A percentile compares a stretch with the other conserved stretches of the same genome.
These are phyloP conservation scores for Ditula angustiorana DNA, from an alignment of 2,888 invertebrate genomes.

Conservation along the genomic window DNA sequence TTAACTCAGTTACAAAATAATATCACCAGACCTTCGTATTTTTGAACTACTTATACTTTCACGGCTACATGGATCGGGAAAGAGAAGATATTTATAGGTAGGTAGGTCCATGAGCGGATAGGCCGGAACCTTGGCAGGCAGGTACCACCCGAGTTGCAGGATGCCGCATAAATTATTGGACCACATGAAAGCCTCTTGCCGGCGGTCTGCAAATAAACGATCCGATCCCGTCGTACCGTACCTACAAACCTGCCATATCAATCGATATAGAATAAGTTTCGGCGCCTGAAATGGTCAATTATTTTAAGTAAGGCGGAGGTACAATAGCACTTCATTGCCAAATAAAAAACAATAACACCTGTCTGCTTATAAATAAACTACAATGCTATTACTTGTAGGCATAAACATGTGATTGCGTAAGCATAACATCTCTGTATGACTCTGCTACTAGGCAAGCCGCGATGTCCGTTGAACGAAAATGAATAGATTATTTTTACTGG, in stretches of 20 bases:
- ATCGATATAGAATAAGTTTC: neutral
- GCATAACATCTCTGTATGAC: too few relatives aligned
- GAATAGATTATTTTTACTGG: too few relatives aligned
- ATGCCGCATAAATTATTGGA: constrained; percentile 28
- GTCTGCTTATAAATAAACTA: too few relatives aligned
- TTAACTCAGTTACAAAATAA: neutral
- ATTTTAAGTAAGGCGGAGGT: too few relatives aligned
- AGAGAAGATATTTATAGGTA: neutral
- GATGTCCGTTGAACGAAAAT: too few relatives aligned
- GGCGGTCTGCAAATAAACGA: constrained; percentile 28
- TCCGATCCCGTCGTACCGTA: neutral
- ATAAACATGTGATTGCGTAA: too few relatives aligned
- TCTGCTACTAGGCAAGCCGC: too few relatives aligned
- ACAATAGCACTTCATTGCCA: too few relatives aligned
- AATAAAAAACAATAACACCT: too few relatives aligned
- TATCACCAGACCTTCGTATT: neutral
- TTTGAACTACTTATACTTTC: constrained; percentile 2
- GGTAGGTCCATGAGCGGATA: neutral
- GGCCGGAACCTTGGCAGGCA: constrained; percentile 2
- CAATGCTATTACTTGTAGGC: too few relatives aligned
- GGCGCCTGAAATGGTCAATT: neutral
- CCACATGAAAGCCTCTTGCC: constrained; percentile 18
- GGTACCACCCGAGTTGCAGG: constrained; percentile 6
- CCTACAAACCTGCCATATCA: constrained; percentile 10
- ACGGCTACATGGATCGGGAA: neutral